Conservation (phyloP, 2,797 vertebrate genomes). For the Nothura maculosa region DNA sequence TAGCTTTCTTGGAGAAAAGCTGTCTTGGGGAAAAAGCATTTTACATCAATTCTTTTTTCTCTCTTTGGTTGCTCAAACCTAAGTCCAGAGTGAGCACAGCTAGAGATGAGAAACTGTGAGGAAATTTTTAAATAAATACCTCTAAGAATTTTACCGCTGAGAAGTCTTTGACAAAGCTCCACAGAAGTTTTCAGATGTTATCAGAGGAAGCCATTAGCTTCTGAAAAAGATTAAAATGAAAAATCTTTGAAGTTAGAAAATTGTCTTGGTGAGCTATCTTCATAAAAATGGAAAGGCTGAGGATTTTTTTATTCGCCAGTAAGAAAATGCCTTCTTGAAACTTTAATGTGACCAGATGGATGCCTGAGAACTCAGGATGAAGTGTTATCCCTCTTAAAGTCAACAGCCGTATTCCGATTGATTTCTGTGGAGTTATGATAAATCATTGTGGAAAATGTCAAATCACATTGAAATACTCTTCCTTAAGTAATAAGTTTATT, state of each 20-base stretch:
- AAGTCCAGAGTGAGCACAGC: background rate
- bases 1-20: background rate
- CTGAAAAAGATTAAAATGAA: conserved; percentile 5
- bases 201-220: conserved; percentile 13
- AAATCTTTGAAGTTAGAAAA: conserved; percentile 24
- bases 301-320: background rate
- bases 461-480: background rate
- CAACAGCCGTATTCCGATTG: background rate
- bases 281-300: background rate
- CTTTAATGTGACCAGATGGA: conserved; percentile 23
- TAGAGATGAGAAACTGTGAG: background rate
- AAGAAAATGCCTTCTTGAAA: conserved; percentile 10
- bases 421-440: conserved; percentile 9
- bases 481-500: background rate
- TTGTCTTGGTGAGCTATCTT: background rate
- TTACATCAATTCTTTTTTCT: conserved; percentile 2
- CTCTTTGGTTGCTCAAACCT: background rate
- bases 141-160: background rate
- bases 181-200: background rate
- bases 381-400: conserved; percentile 22
- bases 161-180: background rate
- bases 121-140: background rate
- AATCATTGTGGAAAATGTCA: conserved; percentile 15
- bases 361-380: conserved; percentile 4
- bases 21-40: background rate